phyloP scores from a whole-genome alignment of 2,888 invertebrate species.

The Copidosoma aretas region DNA sequence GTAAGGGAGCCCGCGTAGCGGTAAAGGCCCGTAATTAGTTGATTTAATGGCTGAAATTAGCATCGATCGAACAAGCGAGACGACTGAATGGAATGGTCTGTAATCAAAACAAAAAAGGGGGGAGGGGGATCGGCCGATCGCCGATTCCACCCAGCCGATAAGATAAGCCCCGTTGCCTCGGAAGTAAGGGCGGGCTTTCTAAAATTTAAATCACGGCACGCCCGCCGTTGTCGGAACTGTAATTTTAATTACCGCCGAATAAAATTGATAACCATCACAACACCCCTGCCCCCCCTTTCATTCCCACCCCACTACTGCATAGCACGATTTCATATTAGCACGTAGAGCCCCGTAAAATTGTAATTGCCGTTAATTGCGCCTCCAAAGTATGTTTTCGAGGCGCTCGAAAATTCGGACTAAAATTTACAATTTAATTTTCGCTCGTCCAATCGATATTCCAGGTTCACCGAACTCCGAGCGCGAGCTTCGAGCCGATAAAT shows the following conservation, averaged over 20 bases:
- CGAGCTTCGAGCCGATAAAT: too few relatives aligned
- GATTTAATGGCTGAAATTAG: slow-evolving; percentile 17
- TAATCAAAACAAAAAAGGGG: not conserved
- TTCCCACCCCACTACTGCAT: not conserved
- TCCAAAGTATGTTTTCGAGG: not conserved
- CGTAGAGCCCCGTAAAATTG: not conserved
- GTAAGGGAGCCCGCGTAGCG: too few relatives aligned
- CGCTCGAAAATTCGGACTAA: not conserved
- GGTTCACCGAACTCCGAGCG: too few relatives aligned
- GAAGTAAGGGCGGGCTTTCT: not conserved
- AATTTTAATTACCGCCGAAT: not conserved
- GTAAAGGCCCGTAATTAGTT: slow-evolving; percentile 9
- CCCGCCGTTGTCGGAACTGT: not conserved
- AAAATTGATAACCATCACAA: not conserved
- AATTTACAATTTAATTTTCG: not conserved
- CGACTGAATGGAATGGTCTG: not conserved
- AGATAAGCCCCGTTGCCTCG: not conserved
- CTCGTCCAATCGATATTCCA: not conserved
- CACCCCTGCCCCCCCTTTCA: not conserved
- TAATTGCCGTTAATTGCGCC: not conserved
- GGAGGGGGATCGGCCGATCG: not conserved
- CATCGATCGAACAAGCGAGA: not conserved
- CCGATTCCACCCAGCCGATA: not conserved
- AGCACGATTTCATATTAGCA: not conserved
- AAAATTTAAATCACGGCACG: not conserved